Percentiles rank a stretch among this genome's conserved stretches.
These are phyloP conservation scores for Osedax frankpressi DNA, from an alignment of 2,888 invertebrate genomes.

Conservation along the genomic window DNA sequence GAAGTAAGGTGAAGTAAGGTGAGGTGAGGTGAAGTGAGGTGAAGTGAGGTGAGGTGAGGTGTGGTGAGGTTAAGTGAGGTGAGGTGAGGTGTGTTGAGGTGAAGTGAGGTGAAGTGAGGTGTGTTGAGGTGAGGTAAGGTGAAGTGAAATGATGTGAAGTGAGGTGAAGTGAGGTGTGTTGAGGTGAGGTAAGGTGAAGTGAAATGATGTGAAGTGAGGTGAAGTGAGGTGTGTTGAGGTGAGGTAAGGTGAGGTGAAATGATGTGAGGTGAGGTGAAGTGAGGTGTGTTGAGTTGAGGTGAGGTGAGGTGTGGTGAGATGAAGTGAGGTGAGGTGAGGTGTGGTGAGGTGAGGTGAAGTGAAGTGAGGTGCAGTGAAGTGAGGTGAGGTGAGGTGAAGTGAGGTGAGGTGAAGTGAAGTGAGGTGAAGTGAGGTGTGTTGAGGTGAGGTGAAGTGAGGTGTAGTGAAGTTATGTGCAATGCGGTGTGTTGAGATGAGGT, in stretches of 20 bases:
- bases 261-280: too few relatives aligned
- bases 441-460: slow-evolving; percentile 7
- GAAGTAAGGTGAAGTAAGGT: background rate
- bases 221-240: background rate
- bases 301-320: background rate
- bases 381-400: slow-evolving; percentile 1
- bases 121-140: background rate
- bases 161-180: background rate
- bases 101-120: too few relatives aligned
- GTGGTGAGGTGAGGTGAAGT: background rate
- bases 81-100: background rate
- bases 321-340: background rate
- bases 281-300: background rate
- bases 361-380: background rate
- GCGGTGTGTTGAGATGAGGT: background rate
- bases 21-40: background rate
- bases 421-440: slow-evolving; percentile 1
- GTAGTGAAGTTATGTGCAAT: background rate
- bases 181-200: background rate
- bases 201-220: background rate
- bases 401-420: slow-evolving; percentile 2
- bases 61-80: slow-evolving; percentile 8
- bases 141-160: background rate
- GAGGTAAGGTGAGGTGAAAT: background rate
- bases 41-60: slow-evolving; percentile 8